These are phyloP conservation scores for Falco novaeseelandiae DNA, from an alignment of 2,797 vertebrate genomes.

Conservation along the genomic window DNA sequence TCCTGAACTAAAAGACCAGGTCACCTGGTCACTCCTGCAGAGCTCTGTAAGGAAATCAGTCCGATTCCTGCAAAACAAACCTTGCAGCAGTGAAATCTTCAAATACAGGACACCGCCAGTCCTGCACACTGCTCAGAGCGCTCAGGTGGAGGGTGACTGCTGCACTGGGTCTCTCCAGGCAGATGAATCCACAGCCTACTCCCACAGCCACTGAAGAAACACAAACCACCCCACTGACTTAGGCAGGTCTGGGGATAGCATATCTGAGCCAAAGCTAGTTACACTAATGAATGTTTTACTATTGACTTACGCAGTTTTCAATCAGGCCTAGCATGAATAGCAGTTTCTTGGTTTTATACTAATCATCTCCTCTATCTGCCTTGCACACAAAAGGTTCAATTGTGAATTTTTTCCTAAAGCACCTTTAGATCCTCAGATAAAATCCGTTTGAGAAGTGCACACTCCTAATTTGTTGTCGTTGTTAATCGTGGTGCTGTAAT, in stretches of 20 bases:
- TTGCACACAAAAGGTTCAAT: background rate
- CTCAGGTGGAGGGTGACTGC: background rate
- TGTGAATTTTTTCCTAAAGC: background rate
- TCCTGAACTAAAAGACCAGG: background rate
- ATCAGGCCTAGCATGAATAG: background rate
- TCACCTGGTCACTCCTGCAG: background rate
- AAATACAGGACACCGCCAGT: fast-evolving
- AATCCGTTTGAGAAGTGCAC: background rate
- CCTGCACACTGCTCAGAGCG: fast-evolving
- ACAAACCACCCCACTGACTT: background rate
- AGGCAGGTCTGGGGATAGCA: background rate
- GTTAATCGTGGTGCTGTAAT: background rate
- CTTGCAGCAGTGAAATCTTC: background rate
- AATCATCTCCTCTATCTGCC: background rate
- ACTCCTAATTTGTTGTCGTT: background rate
- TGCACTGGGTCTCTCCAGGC: background rate
- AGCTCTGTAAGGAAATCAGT: background rate
- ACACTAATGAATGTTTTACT: background rate
- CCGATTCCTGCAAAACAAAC: background rate
- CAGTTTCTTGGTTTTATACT: background rate
- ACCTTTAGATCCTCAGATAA: background rate
- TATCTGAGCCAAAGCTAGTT: background rate
- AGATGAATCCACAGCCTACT: background rate
- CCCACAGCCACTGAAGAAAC: background rate
- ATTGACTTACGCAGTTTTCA: background rate